Conservation (phyloP, 2,797 vertebrate genomes). For the Mus caroli region DNA sequence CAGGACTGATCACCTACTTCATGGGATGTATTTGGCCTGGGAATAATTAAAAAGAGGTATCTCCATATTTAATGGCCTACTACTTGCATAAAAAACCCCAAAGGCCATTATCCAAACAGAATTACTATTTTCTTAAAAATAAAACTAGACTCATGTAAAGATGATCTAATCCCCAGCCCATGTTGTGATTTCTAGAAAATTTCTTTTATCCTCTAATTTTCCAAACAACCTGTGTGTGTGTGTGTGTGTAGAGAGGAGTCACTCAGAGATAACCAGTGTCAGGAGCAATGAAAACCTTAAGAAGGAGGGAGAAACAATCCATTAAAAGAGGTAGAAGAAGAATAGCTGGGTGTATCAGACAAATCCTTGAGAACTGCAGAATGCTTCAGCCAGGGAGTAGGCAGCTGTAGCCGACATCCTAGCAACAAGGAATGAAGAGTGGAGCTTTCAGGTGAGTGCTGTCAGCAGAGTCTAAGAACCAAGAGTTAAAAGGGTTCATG, state of each 20-base stretch:
- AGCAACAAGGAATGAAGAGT: background rate
- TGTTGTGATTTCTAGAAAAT: conserved; percentile 27
- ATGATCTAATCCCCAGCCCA: background rate
- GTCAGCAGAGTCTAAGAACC: background rate
- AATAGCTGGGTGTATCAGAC: background rate
- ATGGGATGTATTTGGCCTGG: background rate
- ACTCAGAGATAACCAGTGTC: background rate
- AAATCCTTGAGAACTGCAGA: background rate
- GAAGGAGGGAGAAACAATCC: background rate
- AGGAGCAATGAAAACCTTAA: background rate
- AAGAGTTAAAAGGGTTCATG: background rate
- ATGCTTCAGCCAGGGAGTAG: too few relatives aligned
- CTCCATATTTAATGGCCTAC: background rate
- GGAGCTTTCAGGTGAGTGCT: background rate
- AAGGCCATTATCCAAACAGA: conserved; percentile 23
- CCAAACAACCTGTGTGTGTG: background rate
- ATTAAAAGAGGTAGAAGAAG: background rate
- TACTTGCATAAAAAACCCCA: background rate
- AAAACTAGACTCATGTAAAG: conserved; percentile 30
- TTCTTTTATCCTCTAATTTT: conserved; percentile 60
- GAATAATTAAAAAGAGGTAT: conserved; percentile 29
- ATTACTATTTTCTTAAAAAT: conserved; percentile 48
- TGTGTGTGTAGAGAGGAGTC: too few relatives aligned
- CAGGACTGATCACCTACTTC: background rate
- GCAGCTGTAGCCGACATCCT: background rate